Percentiles rank a stretch among this genome's conserved stretches.
Conservation (phyloP, 2,797 vertebrate species). For the Chelidonichthys spinosus region DNA sequence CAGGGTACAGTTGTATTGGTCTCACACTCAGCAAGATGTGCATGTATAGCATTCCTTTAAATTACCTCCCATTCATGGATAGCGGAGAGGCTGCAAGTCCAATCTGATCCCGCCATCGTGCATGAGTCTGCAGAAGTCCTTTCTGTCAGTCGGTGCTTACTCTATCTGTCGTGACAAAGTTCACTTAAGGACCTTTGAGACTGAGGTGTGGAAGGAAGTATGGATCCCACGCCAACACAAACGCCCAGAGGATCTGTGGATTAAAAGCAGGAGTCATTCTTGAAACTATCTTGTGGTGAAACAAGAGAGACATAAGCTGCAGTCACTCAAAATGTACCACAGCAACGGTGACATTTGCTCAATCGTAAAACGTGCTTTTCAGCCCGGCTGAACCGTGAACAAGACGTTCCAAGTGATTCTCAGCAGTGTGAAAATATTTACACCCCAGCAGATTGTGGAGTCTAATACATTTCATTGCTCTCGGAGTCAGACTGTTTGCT, state of each 20-base stretch:
- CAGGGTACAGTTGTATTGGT: not conserved
- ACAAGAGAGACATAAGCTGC: not conserved
- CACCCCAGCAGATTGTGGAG: constrained; percentile 66
- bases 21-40: not conserved
- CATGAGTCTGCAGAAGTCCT: not conserved
- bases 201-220: constrained; percentile 6
- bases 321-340: not conserved
- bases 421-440: constrained; percentile 49
- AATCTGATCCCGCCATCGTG: constrained; percentile 30
- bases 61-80: constrained; percentile 65
- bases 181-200: constrained; percentile 71
- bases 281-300: not conserved
- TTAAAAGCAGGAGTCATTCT: not conserved
- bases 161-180: constrained; percentile 62
- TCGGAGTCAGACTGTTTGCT: constrained; percentile 36
- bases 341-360: too few relatives aligned
- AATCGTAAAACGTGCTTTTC: constrained; percentile 28
- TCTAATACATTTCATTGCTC: constrained; percentile 51
- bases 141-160: not conserved
- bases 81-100: constrained; percentile 5
- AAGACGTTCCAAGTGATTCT: constrained; percentile 37
- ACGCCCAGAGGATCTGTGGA: not conserved
- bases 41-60: not conserved
- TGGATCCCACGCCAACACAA: not conserved
- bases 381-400: not conserved